Base-by-base conservation (phyloP, 2,113 vertebrate genomes). In the Copsychus sechellarum region DNA sequence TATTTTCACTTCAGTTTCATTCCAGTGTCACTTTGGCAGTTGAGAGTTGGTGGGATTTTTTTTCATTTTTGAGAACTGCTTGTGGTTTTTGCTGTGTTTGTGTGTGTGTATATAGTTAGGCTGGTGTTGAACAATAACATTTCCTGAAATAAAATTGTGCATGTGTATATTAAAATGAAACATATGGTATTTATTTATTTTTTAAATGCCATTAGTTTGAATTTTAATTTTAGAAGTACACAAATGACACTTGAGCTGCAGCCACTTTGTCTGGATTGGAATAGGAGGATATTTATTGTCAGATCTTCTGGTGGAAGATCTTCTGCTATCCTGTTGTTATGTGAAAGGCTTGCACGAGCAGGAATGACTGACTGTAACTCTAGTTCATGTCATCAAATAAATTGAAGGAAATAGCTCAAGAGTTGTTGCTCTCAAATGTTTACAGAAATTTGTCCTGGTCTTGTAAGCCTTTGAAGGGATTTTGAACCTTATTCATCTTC, bases 1-100 rank as follows among this genome's bases (percentile, higher is more conserved):
- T 86, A 94, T 97, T 97, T 96, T 96, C 82, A 58, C 90, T 92
- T 95, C 64, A 54, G 85, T 96, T 96, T 96, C 94, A 89, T 82
- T 90, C 43, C 80, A 71, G 42, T 74, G 76, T 87, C 33, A 18
- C 92, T 96, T 95, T 88, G 47, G 45, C 83, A 87, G 81, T 86
- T 96, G 60, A 1, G 12, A 48, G n/a, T 24, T 91, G 48, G 8
- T 81, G 22, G 5, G 0, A 3, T 29, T 50, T 45, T 3, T 43
- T 81, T 54, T 36, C 17, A 31, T 42, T 90, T 77, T 70, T 65
- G 85, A 84, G 72, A 90, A 80, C 61, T 84, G 45, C 43, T 79
- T 86, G 76, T 92, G 86, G 31, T 38, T 80, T 64, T 76, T 38
- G 7, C 10, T 12, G 5, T 24, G 11, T 48, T 16, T 58, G 8